Evolutionary conservation across 2,113 vertebrate species (phyloP).

Genomic region (Odocoileus virginianus): DNA sequence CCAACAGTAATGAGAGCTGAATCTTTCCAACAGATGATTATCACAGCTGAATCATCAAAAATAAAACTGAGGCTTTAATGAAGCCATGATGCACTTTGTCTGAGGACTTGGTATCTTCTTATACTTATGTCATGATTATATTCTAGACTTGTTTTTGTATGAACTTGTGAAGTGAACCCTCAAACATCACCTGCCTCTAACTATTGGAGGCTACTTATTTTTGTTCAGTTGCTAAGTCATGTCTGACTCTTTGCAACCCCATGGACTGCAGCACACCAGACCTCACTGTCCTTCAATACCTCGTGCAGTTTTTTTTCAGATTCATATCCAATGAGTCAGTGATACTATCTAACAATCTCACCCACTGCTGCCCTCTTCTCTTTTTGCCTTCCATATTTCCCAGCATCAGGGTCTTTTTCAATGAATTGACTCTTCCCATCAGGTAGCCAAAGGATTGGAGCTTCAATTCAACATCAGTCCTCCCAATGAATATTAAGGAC

Average conservation of each 20-base stretch:
- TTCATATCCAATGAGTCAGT: neutral
- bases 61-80: neutral
- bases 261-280: neutral
- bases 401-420: neutral
- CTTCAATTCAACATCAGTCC: neutral
- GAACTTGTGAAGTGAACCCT: neutral
- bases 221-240: neutral
- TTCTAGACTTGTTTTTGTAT: neutral
- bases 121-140: neutral
- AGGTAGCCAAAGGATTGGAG: neutral
- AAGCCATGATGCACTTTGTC: neutral
- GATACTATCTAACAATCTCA: neutral
- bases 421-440: neutral
- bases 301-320: neutral
- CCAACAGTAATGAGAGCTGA: neutral
- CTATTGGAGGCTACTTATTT: neutral
- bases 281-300: neutral
- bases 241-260: neutral
- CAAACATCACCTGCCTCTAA: neutral
- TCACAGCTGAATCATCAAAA: neutral
- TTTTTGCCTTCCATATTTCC: neutral
- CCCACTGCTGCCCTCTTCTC: neutral
- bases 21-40: neutral
- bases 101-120: neutral
- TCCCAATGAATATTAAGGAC: neutral